These are phyloP conservation scores for Lytechinus variegatus DNA, from an alignment of 35 echinoderm and acorn worm species.

Conservation along the genomic window DNA sequence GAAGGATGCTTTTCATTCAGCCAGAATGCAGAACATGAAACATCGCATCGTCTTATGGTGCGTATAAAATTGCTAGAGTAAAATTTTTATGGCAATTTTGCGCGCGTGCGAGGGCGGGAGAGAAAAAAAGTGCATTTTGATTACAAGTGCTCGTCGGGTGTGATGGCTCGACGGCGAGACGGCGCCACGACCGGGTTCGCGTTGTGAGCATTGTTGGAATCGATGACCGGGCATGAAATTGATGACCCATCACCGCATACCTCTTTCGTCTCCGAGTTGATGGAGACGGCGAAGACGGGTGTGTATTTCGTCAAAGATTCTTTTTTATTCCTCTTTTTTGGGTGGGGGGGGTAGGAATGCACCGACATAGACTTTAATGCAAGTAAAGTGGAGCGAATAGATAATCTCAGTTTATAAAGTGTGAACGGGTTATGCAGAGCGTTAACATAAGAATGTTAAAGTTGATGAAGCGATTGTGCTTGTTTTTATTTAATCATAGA, in stretches of 20 bases:
- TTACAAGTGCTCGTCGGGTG: neutral
- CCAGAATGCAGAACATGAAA: neutral
- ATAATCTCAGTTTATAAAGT: neutral
- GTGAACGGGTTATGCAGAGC: neutral
- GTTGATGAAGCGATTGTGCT: neutral
- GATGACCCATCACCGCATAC: neutral
- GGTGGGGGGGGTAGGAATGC: too few species aligned
- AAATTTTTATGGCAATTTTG: neutral
- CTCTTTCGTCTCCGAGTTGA: neutral
- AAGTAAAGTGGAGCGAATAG: neutral
- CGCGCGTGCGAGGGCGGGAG: neutral
- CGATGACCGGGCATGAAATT: constrained; percentile 1
- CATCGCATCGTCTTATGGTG: neutral
- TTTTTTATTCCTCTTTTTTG: neutral
- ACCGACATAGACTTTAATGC: neutral
- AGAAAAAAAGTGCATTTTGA: constrained; percentile 20
- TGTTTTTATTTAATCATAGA: neutral
- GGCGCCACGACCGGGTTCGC: neutral
- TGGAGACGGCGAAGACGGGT: neutral
- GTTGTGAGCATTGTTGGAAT: neutral
- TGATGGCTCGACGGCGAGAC: neutral
- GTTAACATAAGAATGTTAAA: neutral
- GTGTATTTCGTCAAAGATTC: neutral
- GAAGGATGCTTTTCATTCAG: neutral
- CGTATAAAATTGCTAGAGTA: neutral